These are phyloP conservation scores for Dastarcus helophoroides DNA, from an alignment of 2,888 invertebrate species.

Conservation along the genomic window DNA sequence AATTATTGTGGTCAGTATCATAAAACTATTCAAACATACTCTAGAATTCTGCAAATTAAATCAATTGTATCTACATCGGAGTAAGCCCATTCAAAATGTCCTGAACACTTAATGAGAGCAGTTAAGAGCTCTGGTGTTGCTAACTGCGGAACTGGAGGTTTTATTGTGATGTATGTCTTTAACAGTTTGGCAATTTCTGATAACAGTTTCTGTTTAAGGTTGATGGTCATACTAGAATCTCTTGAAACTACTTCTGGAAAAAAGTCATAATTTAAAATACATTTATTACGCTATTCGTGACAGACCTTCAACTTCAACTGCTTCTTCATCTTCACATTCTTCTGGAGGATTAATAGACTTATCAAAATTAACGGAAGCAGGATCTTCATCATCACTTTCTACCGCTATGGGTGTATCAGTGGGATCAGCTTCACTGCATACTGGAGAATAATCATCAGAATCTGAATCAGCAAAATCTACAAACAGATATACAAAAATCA, in stretches of 20 bases:
- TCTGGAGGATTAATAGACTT: constrained; percentile 1
- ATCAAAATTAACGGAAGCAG: not conserved
- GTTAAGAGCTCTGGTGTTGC: constrained; percentile 19
- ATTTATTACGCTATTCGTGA: too few relatives aligned
- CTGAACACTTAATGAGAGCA: constrained; percentile 21
- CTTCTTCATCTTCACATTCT: not conserved
- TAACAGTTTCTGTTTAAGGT: not conserved
- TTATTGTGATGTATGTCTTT: constrained; percentile 18
- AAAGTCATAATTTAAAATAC: too few relatives aligned
- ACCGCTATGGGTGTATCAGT: constrained; percentile 14
- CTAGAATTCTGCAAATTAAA: constrained; percentile 15
- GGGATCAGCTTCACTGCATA: constrained; percentile 48
- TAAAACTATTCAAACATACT: constrained; percentile 9
- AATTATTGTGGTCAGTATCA: not conserved
- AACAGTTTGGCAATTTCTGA: constrained; percentile 22
- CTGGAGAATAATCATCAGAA: constrained; percentile 54
- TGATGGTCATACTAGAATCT: not conserved
- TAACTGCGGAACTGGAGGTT: constrained; percentile 19
- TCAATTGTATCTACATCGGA: constrained; percentile 13
- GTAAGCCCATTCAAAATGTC: not conserved
- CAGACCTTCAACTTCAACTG: too few relatives aligned
- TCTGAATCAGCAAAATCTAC: constrained; percentile 34
- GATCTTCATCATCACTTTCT: not conserved
- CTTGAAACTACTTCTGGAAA: too few relatives aligned
- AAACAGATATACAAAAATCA: too few relatives aligned